Base-by-base conservation (phyloP, 2,888 invertebrate genomes). In the Leucophenga montana region DNA sequence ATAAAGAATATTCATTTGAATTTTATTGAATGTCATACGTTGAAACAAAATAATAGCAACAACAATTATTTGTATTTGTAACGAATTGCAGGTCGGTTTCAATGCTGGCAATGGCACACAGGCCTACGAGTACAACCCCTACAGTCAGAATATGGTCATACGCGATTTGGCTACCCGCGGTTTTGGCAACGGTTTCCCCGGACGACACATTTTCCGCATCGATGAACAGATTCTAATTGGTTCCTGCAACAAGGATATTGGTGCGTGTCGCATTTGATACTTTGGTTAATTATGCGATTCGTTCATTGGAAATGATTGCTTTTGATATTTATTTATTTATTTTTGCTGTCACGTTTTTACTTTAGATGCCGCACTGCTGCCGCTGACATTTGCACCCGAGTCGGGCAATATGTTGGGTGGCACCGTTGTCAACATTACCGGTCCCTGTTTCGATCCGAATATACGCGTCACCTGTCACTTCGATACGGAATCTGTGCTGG, bases 351-450 rank as follows among this genome's bases (percentile, higher is more conserved):
- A 27, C 27, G 27, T 4, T 3, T 3, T 27, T 27, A 27, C 27
- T 3, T 61, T 54, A 95, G 96, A 95, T 82, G 95, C 94, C 18
- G 93, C 95, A 0, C 92, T 94, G 86, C 91, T 97, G 70, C 94
- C 94, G 0, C 88, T 97, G 67, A 93, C 95, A 79, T 97, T 97
- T 83, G 97, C 97, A 0, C 98, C 98, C 0, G 97, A 98, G 88
- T 96, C 96, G 85, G 98, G 97, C 4, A 97, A 96, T 87, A 98
- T 99, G 98, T 90, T 98, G 76, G 99, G 99, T 3, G 99, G 99
- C 1, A 96, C 97, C 0, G 93, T 98, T 67, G 96, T 99, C 50
- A 98, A 98, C 86, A 95, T 99, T 71, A 97, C 98, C 0, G 99
- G 98, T 0, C 97, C 98, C 1, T 99, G 99, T 87, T 96, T 98